Conservation (phyloP, 1,140 invertebrate genomes). For the Atopsyche davidsoni region DNA sequence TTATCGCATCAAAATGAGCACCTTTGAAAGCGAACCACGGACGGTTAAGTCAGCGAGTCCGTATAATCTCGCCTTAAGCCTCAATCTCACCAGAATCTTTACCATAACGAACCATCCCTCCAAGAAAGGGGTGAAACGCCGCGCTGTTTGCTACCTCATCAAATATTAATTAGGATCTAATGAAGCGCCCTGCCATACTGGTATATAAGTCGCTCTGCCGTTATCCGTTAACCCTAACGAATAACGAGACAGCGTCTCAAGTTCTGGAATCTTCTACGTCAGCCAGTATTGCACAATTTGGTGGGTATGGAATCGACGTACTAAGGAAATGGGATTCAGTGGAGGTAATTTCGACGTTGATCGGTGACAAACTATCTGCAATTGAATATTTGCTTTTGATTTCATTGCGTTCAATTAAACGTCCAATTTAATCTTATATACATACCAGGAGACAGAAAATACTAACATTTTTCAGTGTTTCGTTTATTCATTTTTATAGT, state of each 20-base stretch:
- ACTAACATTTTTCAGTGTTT: no score
- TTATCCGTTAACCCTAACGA: neutral
- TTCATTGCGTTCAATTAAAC: no score
- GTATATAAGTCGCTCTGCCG: slow-evolving; percentile 10
- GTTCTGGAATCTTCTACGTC: neutral
- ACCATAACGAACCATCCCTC: slow-evolving; percentile 5
- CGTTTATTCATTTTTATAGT: no score
- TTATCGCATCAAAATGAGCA: slow-evolving; percentile 8
- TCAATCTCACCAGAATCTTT: slow-evolving; percentile 4
- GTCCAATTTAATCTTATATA: neutral
- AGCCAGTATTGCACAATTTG: no score
- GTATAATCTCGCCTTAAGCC: slow-evolving; percentile 4
- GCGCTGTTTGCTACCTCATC: slow-evolving; percentile 21
- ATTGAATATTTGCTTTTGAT: neutral
- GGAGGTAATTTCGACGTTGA: no score
- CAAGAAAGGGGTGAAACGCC: slow-evolving; percentile 6
- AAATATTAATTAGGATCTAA: slow-evolving; percentile 29
- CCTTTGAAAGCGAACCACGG: no score
- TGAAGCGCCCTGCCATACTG: slow-evolving; percentile 19
- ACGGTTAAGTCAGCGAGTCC: no score
- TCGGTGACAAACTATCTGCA: neutral
- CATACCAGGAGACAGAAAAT: slow-evolving; percentile 2
- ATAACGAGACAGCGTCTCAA: slow-evolving; percentile 7
- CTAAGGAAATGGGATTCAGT: no score
- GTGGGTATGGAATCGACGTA: no score